A percentile compares a stretch with the other conserved stretches of the same genome.
phyloP scores from a whole-genome alignment of 2,888 invertebrate genomes.

The Rhagium mordax region DNA sequence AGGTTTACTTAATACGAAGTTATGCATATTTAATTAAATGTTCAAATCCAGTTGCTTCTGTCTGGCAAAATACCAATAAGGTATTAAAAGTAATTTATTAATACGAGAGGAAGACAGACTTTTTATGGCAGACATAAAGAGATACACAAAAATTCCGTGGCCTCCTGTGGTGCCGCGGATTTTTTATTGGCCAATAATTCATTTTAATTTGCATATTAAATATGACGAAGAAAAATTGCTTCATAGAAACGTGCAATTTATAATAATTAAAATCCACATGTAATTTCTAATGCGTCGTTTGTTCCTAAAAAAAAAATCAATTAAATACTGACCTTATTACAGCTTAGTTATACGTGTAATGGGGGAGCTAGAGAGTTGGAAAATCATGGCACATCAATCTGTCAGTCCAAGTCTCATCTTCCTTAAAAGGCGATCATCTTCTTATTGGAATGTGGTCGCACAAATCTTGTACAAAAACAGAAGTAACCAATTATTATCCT shows the following conservation, averaged over 20 bases:
- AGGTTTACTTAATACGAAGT: no score
- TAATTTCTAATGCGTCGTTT: background rate
- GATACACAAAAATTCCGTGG: background rate
- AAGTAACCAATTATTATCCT: background rate
- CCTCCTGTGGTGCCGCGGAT: background rate
- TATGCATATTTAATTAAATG: no score
- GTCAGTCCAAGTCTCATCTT: background rate
- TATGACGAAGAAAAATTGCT: background rate
- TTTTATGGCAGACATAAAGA: background rate
- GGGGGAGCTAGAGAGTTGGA: background rate
- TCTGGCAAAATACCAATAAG: no score
- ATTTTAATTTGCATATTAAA: background rate
- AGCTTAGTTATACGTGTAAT: background rate
- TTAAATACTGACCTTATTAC: background rate
- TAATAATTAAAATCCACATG: background rate
- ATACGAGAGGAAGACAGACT: background rate
- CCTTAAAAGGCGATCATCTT: background rate
- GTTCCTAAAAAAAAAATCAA: background rate
- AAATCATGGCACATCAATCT: background rate
- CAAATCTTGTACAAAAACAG: background rate
- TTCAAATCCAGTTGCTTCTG: no score
- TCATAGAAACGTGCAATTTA: background rate
- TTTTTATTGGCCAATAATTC: conserved; percentile 4
- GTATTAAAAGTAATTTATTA: conserved; percentile 1
- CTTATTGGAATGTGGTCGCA: background rate